Percentiles rank a stretch among this genome's conserved stretches.
Conservation (phyloP, 1,140 invertebrate species). For the Tachypleus tridentatus region DNA sequence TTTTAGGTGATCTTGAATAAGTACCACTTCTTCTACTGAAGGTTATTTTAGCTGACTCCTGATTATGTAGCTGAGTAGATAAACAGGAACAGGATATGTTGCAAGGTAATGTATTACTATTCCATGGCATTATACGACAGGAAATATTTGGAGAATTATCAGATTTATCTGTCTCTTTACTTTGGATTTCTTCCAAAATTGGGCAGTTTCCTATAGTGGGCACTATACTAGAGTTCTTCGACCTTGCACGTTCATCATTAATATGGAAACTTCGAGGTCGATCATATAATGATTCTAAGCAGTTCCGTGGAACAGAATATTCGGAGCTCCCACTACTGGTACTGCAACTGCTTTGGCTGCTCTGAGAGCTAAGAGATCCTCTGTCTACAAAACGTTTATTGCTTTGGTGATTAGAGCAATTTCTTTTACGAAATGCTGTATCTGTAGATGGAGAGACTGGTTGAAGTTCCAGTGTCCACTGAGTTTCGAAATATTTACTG, state of each 20-base stretch:
- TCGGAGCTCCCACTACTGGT: constrained; percentile 16
- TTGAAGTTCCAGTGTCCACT: constrained; percentile 13
- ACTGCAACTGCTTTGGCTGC: constrained; percentile 12
- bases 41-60: constrained; percentile 1
- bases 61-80: constrained; percentile 12
- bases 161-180: neutral
- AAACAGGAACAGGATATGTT: constrained; percentile 7
- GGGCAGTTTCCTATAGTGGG: neutral
- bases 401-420: constrained; percentile 10
- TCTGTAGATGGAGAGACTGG: constrained; percentile 2
- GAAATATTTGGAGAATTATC: constrained; percentile 2
- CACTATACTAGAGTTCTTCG: neutral
- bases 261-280: no score
- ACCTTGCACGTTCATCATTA: constrained; percentile 3
- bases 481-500: constrained; percentile 10
- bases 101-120: neutral
- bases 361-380: constrained; percentile 14
- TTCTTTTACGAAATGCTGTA: neutral
- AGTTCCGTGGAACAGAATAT: constrained; percentile 18
- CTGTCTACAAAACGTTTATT: constrained; percentile 11
- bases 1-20: neutral
- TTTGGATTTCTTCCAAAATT: neutral
- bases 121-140: constrained; percentile 9
- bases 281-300: constrained; percentile 11
- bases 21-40: constrained; percentile 1